Percentiles rank a stretch among this genome's conserved stretches.
Conservation (phyloP, 2,797 vertebrate species). For the Pelobates cultripes region DNA sequence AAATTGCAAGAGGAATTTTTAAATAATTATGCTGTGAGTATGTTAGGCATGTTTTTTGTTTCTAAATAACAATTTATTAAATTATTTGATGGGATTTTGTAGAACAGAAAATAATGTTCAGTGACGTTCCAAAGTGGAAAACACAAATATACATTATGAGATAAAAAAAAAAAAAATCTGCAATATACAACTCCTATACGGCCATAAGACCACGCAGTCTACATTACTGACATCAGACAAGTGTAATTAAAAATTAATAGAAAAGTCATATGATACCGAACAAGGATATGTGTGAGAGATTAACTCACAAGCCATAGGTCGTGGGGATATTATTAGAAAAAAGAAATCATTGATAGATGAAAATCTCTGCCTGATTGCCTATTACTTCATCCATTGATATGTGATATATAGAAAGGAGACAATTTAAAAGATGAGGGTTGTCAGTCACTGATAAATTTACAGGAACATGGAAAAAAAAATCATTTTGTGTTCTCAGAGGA, state of each 20-base stretch:
- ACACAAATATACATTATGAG: background rate
- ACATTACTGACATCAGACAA: constrained; percentile 39
- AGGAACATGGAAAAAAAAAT: background rate
- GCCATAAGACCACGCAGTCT: background rate
- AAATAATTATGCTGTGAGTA: no score
- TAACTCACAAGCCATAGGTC: constrained; percentile 39
- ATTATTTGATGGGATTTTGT: no score
- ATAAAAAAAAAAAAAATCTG: background rate
- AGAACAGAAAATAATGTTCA: no score
- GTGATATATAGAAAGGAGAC: constrained; percentile 43
- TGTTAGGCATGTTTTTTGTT: no score
- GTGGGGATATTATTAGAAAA: constrained; percentile 42
- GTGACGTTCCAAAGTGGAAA: no score
- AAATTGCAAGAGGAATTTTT: no score
- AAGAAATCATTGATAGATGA: constrained; percentile 51
- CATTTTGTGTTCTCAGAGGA: background rate
- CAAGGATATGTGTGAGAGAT: constrained; percentile 46
- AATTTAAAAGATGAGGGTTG: constrained; percentile 29
- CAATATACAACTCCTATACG: background rate
- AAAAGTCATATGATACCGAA: constrained; percentile 41
- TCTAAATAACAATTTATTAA: no score
- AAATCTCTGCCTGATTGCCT: constrained; percentile 49
- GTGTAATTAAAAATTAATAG: constrained; percentile 52
- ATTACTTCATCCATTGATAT: constrained; percentile 51
- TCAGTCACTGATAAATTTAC: constrained; percentile 31